Evolutionary conservation across 1,140 invertebrate genomes (phyloP), one percentile per base, ranked within the genome.

Genomic region (Apis dorsata): DNA sequence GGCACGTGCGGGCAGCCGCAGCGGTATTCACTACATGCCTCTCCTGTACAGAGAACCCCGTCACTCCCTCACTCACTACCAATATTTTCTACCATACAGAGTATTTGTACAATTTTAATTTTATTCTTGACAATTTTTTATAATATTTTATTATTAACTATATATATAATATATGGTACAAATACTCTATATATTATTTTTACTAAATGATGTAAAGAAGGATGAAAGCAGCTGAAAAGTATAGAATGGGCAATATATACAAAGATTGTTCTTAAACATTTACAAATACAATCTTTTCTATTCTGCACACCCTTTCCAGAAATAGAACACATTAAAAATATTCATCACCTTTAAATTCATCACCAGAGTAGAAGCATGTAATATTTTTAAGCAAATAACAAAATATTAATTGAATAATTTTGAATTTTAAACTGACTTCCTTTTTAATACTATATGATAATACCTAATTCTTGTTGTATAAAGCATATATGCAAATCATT

Each of bases 1-100:
- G 91, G 92, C 87, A 91, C 80, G 93, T 92, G 90, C 93, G 93
- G 88, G 83, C 90, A 93, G 92, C 81, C 89, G 91, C 90, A 92
- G 93, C 78, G 81, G 91, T 90, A 91, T 89, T 93, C 90, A 91
- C 89, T 93, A 93, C 92, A 92, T 93, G 93, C 91, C 93, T 94
- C 89, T 94, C 93, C 93, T 94, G 92, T 92, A 94, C 92, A 94
- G 89, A 93, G 90, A 92, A 92, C 90, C 92, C 91, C 90, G 90
- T 93, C 92, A 93, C 92, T 93, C 93, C 90, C 91, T 93, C 93
- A 93, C 90, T 90, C 90, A 92, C 91, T 90, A 93, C 89, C 91
- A 91, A 88, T 82, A 66, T 77, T 59, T 57, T 88, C 79, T 85
- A 88, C 57, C 53, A n/a, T 78, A 69, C 80, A 79, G 81, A 88